Evolutionary conservation across 2,113 vertebrate species (phyloP), one percentile per base, ranked within the genome.

Genomic region (Polyodon spathula): DNA sequence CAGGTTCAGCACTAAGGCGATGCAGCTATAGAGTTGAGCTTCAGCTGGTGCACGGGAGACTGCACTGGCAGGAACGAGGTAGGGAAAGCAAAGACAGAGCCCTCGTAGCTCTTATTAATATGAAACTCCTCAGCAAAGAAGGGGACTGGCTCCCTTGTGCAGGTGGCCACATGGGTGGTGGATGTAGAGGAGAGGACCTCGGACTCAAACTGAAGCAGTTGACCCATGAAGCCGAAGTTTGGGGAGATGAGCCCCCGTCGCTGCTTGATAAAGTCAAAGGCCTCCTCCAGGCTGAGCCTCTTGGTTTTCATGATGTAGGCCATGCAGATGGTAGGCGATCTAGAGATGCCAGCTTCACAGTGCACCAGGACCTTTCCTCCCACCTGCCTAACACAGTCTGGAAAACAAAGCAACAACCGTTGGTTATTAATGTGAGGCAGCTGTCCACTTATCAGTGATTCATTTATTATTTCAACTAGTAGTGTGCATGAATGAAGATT

Each of bases 291-390:
- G 38, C 80, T 83, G 62, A 97, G 78, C 70, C 80, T 81, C 77
- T 89, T 92, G 0, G 84, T 94, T 73, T 89, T 95, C 94, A 98
- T 99, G 80, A 99, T 91, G 82, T 99, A 99, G 0, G 95, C 95
- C 90, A 99, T 95, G 81, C 96, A 99, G 86, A 99, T 98, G 71
- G 96, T 99, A 43, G 95, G 95, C 0, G 96, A 99, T 37, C 96
- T 90, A 0, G 95, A 99, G 80, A 99, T 95, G 54, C 96, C 96
- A 0, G 96, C 96, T 75, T 99, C 93, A 2, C 96, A 99, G 76
- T 99, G 96, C 56, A 99, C 94, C 65, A 99, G 82, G 68, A 98
- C 90, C 73, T 88, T 93, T 46, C 96, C 96, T 17, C 92, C 94
- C 0, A 84, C 75, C 58, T 89, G 84, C 77, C 86, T 88, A 66